Conservation (phyloP, 2,797 vertebrate genomes). For the Rachycentron canadum region DNA sequence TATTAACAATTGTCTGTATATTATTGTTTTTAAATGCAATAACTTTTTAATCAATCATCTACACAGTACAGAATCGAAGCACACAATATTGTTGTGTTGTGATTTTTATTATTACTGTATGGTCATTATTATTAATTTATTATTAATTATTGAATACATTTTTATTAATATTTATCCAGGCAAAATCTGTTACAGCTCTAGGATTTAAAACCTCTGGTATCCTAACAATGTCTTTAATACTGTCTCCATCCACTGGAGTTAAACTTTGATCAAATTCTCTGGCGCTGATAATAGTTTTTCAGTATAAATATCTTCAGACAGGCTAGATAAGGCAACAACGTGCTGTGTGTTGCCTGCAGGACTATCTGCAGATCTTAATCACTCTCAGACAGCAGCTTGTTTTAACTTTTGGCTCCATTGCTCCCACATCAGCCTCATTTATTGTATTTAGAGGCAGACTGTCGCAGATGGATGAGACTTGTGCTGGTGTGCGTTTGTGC, state of each 20-base stretch:
- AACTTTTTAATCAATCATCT: background rate
- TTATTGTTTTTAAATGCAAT: background rate
- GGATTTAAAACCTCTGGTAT: constrained; percentile 4
- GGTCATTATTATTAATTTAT: background rate
- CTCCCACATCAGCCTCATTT: constrained; percentile 49
- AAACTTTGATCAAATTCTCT: constrained; percentile 40
- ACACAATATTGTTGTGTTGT: background rate
- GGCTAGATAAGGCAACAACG: constrained; percentile 41
- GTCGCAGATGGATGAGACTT: constrained; percentile 47
- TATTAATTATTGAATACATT: no score
- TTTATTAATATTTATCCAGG: background rate
- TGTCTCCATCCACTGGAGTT: constrained; percentile 29
- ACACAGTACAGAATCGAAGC: background rate
- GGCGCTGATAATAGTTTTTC: constrained; percentile 27
- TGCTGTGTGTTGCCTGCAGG: constrained; percentile 45
- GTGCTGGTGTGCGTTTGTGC: constrained; percentile 20
- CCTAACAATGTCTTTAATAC: background rate
- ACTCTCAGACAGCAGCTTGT: constrained; percentile 52
- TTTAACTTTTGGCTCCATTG: constrained; percentile 53
- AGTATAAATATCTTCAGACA: constrained; percentile 54
- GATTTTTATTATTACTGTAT: background rate
- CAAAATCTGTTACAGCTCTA: background rate
- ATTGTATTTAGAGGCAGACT: constrained; percentile 44
- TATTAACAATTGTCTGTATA: background rate
- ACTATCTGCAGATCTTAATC: constrained; percentile 65